Evolutionary conservation across 2,113 vertebrate species (phyloP), one percentile per base, ranked within the genome.

Genomic region (Plotosus lineatus): DNA sequence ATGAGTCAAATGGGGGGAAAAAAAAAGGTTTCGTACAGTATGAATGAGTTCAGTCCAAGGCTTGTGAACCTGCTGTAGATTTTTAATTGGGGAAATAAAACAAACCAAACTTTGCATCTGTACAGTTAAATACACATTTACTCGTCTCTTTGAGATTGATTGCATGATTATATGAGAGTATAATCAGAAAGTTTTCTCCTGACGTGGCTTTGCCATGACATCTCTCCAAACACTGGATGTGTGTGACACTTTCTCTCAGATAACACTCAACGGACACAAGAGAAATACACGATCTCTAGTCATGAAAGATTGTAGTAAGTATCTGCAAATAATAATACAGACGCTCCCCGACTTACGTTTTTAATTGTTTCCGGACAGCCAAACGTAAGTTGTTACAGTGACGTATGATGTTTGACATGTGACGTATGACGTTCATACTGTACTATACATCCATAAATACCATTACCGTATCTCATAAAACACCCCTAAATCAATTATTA

Each of bases 141-240:
- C 15, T 79, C 28, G 26, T 36, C 28, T 51, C 10, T 9, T 15
- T 50, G 4, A 15, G 48, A 50, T 75, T 28, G 36, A 69, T 17
- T 23, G 48, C 26, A 44, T 53, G 23, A n/a, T 53, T 40, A 15
- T 48, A 21, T 58, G 38, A 60, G 5, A 0, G 40, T 21, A n/a
- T 61, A 77, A 53, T 23, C 71, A 51, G 7, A 81, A 48, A 33
- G 46, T n/a, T 78, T 78, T 82, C 75, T 80, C 78, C 36, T 36
- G 15, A 48, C 75, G 58, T 78, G 48, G 14, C 42, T 33, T 26
- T 6, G 9, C 2, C n/a, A 2, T 78, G n/a, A 79, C 26, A 55
- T 21, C 26, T 4, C 19, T 14, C 9, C 31, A 78, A 44, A 23
- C 19, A 19, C 50, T 53, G 69, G 56, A 69, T 53, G 56, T 73